Conservation (phyloP, 1,140 invertebrate genomes). For the Camponotus floridanus region DNA sequence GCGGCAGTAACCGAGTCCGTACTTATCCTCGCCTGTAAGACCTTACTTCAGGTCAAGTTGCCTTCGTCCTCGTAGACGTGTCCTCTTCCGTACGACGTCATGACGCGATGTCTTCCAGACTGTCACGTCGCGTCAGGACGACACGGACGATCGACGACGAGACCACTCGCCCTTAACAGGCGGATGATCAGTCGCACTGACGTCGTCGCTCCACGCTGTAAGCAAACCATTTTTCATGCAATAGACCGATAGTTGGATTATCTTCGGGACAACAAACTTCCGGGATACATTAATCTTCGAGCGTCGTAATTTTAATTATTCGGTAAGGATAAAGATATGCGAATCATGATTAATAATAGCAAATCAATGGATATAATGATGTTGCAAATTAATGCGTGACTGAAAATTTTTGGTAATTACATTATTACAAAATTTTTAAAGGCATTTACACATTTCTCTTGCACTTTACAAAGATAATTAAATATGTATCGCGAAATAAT, state of each 20-base stretch:
- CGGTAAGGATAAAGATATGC: background rate
- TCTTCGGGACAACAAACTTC: background rate
- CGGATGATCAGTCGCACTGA: background rate
- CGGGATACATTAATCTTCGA: background rate
- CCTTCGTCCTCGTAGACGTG: constrained; percentile 47
- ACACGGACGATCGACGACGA: background rate
- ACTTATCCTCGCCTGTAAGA: constrained; percentile 23
- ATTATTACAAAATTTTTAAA: background rate
- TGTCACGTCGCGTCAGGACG: background rate
- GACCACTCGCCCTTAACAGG: background rate
- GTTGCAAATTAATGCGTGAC: background rate
- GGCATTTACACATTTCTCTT: background rate
- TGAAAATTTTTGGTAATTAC: background rate
- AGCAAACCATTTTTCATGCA: background rate
- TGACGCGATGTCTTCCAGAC: constrained; percentile 44
- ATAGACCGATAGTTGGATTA: background rate
- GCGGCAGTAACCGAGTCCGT: background rate
- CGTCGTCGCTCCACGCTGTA: background rate
- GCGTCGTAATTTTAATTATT: constrained; percentile 3
- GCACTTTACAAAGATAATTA: background rate
- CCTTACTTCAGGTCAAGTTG: constrained; percentile 60
- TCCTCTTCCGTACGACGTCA: constrained; percentile 60
- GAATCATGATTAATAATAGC: background rate
- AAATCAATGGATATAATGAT: background rate
- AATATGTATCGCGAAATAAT: background rate